Evolutionary conservation across 2,113 vertebrate species (phyloP).

Genomic region (Epinephelus fuscoguttatus): DNA sequence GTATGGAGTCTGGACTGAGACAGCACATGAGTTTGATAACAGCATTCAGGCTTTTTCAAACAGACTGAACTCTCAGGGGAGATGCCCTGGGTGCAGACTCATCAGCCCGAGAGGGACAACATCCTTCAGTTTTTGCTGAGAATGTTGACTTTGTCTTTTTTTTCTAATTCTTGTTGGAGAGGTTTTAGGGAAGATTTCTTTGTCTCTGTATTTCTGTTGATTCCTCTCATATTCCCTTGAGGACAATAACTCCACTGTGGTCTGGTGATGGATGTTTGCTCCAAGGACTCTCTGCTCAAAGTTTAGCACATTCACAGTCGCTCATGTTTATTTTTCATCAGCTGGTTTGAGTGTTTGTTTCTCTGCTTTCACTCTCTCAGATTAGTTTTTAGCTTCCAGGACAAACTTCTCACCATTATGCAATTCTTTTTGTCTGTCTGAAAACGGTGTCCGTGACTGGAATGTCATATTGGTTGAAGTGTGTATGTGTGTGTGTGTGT

Average conservation of each 20-base stretch:
- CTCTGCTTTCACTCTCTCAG: background rate
- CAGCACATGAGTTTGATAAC: background rate
- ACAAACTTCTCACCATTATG: background rate
- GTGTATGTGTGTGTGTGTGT: background rate
- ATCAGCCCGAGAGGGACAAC: background rate
- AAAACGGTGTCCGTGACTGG: slow-evolving; percentile 1
- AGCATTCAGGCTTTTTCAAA: background rate
- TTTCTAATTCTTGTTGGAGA: background rate
- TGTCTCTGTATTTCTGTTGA: background rate
- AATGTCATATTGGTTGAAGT: background rate
- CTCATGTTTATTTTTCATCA: slow-evolving; percentile 23
- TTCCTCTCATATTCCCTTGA: background rate
- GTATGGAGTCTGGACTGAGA: no score
- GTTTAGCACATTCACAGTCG: background rate
- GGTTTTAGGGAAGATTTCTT: background rate
- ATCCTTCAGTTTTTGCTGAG: background rate
- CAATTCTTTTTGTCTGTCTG: slow-evolving; percentile 2
- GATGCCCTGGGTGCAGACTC: background rate
- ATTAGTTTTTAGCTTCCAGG: slow-evolving; percentile 11
- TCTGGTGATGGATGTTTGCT: slow-evolving; percentile 7
- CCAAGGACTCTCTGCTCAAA: background rate
- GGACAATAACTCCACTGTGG: background rate
- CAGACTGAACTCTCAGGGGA: background rate
- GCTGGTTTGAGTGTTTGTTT: background rate
- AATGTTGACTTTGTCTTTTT: background rate